A percentile compares a stretch with the other conserved stretches of the same genome.
Conservation (phyloP, 2,113 vertebrate genomes). For the Semicossyphus pulcher region DNA sequence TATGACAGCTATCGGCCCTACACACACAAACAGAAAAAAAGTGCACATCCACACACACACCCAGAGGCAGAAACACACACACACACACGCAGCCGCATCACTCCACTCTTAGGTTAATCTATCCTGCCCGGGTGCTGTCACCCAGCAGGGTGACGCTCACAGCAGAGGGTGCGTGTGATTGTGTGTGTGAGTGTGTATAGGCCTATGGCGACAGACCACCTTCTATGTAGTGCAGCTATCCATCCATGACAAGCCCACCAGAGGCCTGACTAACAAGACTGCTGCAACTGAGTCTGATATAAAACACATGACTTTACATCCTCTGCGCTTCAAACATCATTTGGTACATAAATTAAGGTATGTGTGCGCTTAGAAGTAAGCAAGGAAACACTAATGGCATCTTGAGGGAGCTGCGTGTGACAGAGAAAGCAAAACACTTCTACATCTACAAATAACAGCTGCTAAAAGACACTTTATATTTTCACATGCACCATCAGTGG, state of each 20-base stretch:
- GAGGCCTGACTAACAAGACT: conserved; percentile 47
- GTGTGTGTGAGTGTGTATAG: conserved; percentile 2
- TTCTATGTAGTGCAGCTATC: conserved; percentile 53
- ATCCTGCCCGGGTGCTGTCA: conserved; percentile 50
- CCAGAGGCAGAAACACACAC: conserved; percentile 29
- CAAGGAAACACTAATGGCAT: conserved; percentile 2
- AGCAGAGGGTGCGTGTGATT: conserved; percentile 5
- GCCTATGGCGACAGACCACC: conserved; percentile 32
- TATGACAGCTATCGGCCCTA: conserved; percentile 48
- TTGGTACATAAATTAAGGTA: background rate
- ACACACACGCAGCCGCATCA: conserved; percentile 26
- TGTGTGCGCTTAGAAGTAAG: background rate
- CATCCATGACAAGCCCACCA: conserved; percentile 58
- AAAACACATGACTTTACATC: conserved; percentile 39
- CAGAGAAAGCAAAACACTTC: conserved; percentile 6
- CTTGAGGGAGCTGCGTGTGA: conserved; percentile 1
- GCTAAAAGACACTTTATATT: background rate
- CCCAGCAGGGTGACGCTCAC: conserved; percentile 43
- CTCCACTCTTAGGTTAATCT: conserved; percentile 54
- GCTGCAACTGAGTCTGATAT: conserved; percentile 11
- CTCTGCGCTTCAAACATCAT: conserved; percentile 33
- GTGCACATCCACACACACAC: conserved; percentile 32
- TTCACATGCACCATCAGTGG: background rate
- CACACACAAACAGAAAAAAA: conserved; percentile 32
- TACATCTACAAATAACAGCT: conserved; percentile 17